These are phyloP conservation scores for Cephus cinctus DNA, from an alignment of 1,140 invertebrate species.

Conservation along the genomic window DNA sequence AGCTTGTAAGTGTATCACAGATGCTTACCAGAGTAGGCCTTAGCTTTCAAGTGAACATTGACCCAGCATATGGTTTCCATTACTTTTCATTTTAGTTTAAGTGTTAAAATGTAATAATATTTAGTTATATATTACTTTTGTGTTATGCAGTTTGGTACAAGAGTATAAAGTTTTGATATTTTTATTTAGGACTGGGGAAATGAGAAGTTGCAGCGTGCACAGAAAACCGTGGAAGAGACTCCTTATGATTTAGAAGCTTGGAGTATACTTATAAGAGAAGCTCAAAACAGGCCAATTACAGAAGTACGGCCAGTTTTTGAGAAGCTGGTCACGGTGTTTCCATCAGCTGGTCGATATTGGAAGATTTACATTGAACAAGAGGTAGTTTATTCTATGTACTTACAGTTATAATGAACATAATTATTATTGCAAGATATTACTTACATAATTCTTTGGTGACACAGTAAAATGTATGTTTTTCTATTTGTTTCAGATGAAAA, in stretches of 20 bases:
- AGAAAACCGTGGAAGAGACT: conserved; percentile 79
- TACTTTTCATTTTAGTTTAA: neutral
- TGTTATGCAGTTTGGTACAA: neutral
- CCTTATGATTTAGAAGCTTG: conserved; percentile 95
- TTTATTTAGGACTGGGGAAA: conserved; percentile 79
- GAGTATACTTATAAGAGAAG: conserved; percentile 91
- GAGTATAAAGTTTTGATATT: neutral
- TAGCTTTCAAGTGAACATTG: too few relatives aligned
- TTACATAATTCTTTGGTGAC: conserved; percentile 3
- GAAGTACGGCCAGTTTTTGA: conserved; percentile 93
- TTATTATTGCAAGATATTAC: neutral
- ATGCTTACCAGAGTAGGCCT: too few relatives aligned
- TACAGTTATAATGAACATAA: conserved; percentile 9
- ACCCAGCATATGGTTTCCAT: too few relatives aligned
- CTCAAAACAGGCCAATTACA: conserved; percentile 85
- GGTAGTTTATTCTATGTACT: conserved; percentile 57
- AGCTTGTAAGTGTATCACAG: too few relatives aligned
- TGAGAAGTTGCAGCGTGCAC: conserved; percentile 76
- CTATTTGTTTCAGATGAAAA: conserved; percentile 79
- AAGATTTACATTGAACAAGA: conserved; percentile 99
- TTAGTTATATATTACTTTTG: neutral
- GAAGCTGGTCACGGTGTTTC: conserved; percentile 89
- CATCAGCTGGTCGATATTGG: conserved; percentile 96
- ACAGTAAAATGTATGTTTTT: conserved; percentile 11
- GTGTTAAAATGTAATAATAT: neutral